Evolutionary conservation across 37 sponge, comb jelly and placozoan genomes (phyloP).

Genomic region (Petrosia ficiformis): DNA sequence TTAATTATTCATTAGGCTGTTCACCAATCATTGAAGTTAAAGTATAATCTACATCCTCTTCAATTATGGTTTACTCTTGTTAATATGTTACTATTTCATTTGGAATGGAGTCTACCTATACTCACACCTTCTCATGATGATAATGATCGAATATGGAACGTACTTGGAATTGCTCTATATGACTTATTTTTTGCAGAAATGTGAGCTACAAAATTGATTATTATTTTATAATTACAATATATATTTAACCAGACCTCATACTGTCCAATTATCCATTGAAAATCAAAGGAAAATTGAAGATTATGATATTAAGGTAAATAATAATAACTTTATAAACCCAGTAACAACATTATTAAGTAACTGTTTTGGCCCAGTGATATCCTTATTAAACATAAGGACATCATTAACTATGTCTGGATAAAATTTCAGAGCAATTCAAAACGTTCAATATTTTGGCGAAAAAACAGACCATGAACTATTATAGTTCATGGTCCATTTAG

Average conservation of each 20-base stretch:
- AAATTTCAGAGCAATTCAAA: too few species aligned
- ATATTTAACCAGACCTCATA: slow-evolving; percentile 28
- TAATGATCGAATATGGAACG: slow-evolving; percentile 57
- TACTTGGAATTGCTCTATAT: slow-evolving; percentile 52
- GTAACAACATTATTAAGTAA: too few species aligned
- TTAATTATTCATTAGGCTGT: slow-evolving; percentile 37
- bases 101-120: slow-evolving; percentile 33
- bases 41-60: slow-evolving; percentile 42
- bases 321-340: background rate
- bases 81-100: slow-evolving; percentile 28
- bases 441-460: too few species aligned
- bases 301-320: slow-evolving; percentile 67
- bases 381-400: too few species aligned
- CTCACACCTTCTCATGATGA: slow-evolving; percentile 1
- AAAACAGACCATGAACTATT: too few species aligned
- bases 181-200: slow-evolving; percentile 76
- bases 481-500: too few species aligned
- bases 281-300: slow-evolving; percentile 56
- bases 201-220: slow-evolving; percentile 23
- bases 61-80: slow-evolving; percentile 47
- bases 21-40: slow-evolving; percentile 49
- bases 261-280: slow-evolving; percentile 35
- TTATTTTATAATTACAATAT: background rate
- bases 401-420: too few species aligned
- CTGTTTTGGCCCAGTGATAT: too few species aligned